Percentiles rank a stretch among this genome's conserved stretches.
phyloP scores from a whole-genome alignment of 2,113 vertebrate species.

The Entosphenus tridentatus region DNA sequence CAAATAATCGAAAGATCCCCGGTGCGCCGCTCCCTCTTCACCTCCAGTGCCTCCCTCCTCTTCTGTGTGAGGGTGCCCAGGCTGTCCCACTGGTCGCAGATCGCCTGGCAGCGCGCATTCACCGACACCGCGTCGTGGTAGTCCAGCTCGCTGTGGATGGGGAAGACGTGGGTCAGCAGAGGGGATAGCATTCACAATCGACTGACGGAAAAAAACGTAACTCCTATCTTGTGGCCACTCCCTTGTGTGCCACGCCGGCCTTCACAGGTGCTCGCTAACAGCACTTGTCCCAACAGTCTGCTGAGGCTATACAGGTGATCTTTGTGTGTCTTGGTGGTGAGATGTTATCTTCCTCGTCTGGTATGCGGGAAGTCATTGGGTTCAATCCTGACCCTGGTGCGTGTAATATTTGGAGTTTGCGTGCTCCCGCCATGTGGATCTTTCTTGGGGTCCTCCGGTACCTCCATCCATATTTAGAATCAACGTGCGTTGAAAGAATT shows the following conservation, averaged over 20 bases:
- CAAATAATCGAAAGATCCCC: too few species aligned
- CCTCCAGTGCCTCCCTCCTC: constrained; percentile 72
- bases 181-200: background rate
- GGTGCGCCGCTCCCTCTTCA: constrained; percentile 14
- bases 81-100: constrained; percentile 90
- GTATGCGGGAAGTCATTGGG: too few species aligned
- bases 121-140: constrained; percentile 73
- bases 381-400: too few species aligned
- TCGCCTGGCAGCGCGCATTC: constrained; percentile 78
- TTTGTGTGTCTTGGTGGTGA: too few species aligned
- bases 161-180: background rate
- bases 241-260: too few species aligned
- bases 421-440: too few species aligned
- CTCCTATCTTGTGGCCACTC: background rate
- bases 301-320: background rate
- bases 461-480: too few species aligned
- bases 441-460: too few species aligned
- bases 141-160: constrained; percentile 44
- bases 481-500: too few species aligned
- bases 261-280: background rate
- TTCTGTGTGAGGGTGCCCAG: constrained; percentile 88
- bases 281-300: background rate
- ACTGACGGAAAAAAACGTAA: background rate
- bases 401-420: too few species aligned
- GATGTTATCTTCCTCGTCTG: too few species aligned